Percentiles rank a stretch among this genome's conserved stretches.
These are phyloP conservation scores for Gambusia yucatana DNA, from an alignment of 2,797 vertebrate genomes.

Conservation along the genomic window DNA sequence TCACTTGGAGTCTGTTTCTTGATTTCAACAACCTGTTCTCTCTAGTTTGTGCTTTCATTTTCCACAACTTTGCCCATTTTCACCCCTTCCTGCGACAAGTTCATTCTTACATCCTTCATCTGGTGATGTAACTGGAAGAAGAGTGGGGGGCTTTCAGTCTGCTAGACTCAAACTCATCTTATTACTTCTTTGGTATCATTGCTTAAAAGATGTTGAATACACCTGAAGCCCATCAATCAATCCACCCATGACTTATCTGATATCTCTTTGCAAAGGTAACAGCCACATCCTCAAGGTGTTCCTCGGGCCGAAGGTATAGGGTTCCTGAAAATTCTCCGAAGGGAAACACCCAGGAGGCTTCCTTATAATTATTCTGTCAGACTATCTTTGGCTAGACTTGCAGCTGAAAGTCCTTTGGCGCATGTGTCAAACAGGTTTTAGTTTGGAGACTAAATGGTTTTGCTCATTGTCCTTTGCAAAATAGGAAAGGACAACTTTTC, in stretches of 20 bases:
- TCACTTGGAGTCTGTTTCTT: slow-evolving; percentile 32
- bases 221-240: slow-evolving; percentile 1
- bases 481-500: neutral
- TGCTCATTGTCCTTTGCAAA: neutral
- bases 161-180: slow-evolving; percentile 18
- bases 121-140: slow-evolving; percentile 34
- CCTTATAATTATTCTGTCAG: neutral
- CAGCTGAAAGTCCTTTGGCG: neutral
- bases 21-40: slow-evolving; percentile 22
- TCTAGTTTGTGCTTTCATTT: neutral
- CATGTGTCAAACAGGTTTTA: neutral
- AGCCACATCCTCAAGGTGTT: neutral
- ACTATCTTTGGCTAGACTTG: neutral
- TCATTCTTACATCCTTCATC: slow-evolving; percentile 31
- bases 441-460: neutral
- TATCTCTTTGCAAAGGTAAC: neutral
- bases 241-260: neutral
- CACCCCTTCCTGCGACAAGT: neutral
- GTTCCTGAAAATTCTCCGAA: neutral
- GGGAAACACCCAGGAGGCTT: neutral
- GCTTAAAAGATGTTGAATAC: slow-evolving; percentile 19
- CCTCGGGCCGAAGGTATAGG: neutral
- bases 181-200: slow-evolving; percentile 16
- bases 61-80: slow-evolving; percentile 2
- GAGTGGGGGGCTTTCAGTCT: slow-evolving; percentile 9